These are phyloP conservation scores for zebrafish (Danio rerio) DNA, from an alignment of 2,113 vertebrate genomes.

Conservation along the genomic window GRCz12tu NC_133193.1:14578501-14579000, in stretches of 20 bases:
- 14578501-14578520: neutral
- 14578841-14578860: conserved; percentile 87
- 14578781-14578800: neutral
- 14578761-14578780: neutral
- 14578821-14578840: conserved; percentile 65
- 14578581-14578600: conserved; percentile 92
- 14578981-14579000: conserved; percentile 97
- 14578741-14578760: neutral
- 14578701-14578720: conserved; percentile 7
- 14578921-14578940: conserved; percentile 81
- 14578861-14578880: conserved; percentile 96
- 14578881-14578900: conserved; percentile 82
- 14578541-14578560: conserved; percentile 77
- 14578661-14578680: neutral
- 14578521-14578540: conserved; percentile 36
- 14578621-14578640: conserved; percentile 94
- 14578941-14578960: conserved; percentile 90
- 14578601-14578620: conserved; percentile 95
- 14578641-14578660: conserved; percentile 6
- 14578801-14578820: neutral
- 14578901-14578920: neutral
- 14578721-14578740: neutral
- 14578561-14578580: conserved; percentile 87
- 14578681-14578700: neutral
- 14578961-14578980: conserved; percentile 92